A percentile compares a stretch with the other conserved stretches of the same genome.
Conservation (phyloP, 2,797 vertebrate genomes). For the Scarus forsteni region DNA sequence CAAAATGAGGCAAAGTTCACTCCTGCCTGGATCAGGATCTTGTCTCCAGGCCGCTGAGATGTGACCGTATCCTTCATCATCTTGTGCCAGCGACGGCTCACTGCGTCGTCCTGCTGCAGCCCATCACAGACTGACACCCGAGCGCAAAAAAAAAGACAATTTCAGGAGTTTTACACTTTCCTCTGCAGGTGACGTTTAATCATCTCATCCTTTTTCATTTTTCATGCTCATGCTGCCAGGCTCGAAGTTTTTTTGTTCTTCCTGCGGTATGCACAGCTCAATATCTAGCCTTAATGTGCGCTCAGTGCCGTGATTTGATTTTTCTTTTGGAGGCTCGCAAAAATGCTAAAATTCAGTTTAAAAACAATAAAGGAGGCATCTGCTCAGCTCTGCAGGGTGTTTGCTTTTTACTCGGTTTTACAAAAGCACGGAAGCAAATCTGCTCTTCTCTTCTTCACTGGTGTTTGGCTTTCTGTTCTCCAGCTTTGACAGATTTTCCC, state of each 20-base stretch:
- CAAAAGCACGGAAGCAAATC: neutral
- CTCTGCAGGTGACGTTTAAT: slow-evolving; percentile 32
- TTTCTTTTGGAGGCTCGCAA: slow-evolving; percentile 35
- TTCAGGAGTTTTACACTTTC: slow-evolving; percentile 41
- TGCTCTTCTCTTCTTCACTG: neutral
- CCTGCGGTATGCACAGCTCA: slow-evolving; percentile 39
- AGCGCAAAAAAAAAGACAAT: neutral
- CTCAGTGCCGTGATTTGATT: slow-evolving; percentile 54
- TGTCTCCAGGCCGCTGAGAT: slow-evolving; percentile 25
- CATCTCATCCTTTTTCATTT: slow-evolving; percentile 38
- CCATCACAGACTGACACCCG: slow-evolving; percentile 27
- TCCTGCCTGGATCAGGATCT: slow-evolving; percentile 15
- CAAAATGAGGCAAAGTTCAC: slow-evolving; percentile 50
- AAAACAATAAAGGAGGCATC: slow-evolving; percentile 57
- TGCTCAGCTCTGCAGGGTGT: slow-evolving; percentile 35
- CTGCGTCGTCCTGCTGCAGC: slow-evolving; percentile 12
- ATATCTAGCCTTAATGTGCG: slow-evolving; percentile 26
- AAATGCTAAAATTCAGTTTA: slow-evolving; percentile 56
- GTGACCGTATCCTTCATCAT: slow-evolving; percentile 53
- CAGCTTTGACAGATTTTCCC: slow-evolving; percentile 16
- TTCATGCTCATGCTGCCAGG: slow-evolving; percentile 34
- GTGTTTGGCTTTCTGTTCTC: neutral
- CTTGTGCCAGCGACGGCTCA: slow-evolving; percentile 6
- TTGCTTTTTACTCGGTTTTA: slow-evolving; percentile 30
- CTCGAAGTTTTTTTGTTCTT: slow-evolving; percentile 12